A percentile compares a stretch with the other conserved stretches of the same genome.
These are phyloP conservation scores for Rhodeus uyekii DNA, from an alignment of 2,797 vertebrate species.

Conservation along the genomic window DNA sequence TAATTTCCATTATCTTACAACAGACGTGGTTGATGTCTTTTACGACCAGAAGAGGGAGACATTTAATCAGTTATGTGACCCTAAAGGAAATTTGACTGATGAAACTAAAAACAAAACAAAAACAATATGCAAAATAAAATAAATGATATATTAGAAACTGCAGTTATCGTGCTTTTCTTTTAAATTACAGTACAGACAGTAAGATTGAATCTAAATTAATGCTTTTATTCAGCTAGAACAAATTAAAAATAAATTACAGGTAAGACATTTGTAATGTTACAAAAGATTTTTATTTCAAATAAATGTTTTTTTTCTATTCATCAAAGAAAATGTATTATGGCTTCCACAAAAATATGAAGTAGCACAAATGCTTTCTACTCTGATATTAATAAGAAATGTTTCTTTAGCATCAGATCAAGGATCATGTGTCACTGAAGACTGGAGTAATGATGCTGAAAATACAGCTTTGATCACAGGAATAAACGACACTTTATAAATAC, in stretches of 20 bases:
- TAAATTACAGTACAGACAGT: too few species aligned
- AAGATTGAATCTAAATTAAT: background rate
- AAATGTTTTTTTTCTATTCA: background rate
- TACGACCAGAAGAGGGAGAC: conserved; percentile 16
- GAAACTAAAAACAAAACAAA: background rate
- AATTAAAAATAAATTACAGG: background rate
- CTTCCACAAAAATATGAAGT: too few species aligned
- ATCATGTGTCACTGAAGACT: background rate
- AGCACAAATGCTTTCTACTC: background rate
- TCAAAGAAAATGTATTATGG: background rate
- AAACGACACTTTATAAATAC: background rate
- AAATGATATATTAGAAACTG: background rate
- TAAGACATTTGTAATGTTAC: background rate
- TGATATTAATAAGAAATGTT: background rate
- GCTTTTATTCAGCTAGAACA: background rate
- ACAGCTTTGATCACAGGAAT: background rate
- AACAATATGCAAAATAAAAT: background rate
- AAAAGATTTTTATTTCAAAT: background rate
- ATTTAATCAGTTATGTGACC: background rate
- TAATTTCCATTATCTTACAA: background rate
- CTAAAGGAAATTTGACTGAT: background rate
- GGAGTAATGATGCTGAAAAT: background rate
- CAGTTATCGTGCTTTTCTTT: background rate
- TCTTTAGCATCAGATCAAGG: background rate
- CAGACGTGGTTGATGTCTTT: background rate